These are phyloP conservation scores for Stictocephala bisonia DNA, from an alignment of 2,888 invertebrate species.

Conservation along the genomic window DNA sequence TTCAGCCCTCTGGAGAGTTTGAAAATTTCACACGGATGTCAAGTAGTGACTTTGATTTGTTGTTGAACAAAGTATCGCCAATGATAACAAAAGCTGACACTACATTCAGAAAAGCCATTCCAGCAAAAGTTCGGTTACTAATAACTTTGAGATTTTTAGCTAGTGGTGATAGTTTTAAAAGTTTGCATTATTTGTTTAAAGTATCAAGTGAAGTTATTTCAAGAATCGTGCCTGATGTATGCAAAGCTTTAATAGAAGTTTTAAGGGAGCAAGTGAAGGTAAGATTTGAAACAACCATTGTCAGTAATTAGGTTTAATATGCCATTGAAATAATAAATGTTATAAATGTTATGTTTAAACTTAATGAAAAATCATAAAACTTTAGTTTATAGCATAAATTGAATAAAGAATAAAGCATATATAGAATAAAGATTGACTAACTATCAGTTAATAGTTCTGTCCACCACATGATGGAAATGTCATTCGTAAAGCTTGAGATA, in stretches of 20 bases:
- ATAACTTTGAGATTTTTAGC: slow-evolving; percentile 30
- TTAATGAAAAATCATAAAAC: neutral
- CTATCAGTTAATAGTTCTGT: too few relatives aligned
- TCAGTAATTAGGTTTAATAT: neutral
- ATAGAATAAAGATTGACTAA: too few relatives aligned
- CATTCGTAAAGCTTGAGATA: neutral
- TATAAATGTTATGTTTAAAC: neutral
- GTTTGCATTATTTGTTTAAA: slow-evolving; percentile 39
- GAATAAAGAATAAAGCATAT: too few relatives aligned
- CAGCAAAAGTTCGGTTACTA: slow-evolving; percentile 23
- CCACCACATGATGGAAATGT: too few relatives aligned
- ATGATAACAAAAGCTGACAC: slow-evolving; percentile 26
- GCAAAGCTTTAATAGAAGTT: slow-evolving; percentile 12
- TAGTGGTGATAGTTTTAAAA: slow-evolving; percentile 41
- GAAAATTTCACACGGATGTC: slow-evolving; percentile 41
- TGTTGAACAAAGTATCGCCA: slow-evolving; percentile 44
- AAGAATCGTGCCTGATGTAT: slow-evolving; percentile 34
- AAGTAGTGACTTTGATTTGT: slow-evolving; percentile 22
- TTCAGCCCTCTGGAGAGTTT: slow-evolving; percentile 40
- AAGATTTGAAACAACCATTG: slow-evolving; percentile 10
- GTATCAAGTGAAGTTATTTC: slow-evolving; percentile 36
- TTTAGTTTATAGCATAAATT: too few relatives aligned
- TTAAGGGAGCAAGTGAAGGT: slow-evolving; percentile 36
- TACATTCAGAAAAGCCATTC: slow-evolving; percentile 14
- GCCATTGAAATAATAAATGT: neutral